Base-by-base conservation (phyloP, 2,113 vertebrate species). In the Megaleporinus macrocephalus region DNA sequence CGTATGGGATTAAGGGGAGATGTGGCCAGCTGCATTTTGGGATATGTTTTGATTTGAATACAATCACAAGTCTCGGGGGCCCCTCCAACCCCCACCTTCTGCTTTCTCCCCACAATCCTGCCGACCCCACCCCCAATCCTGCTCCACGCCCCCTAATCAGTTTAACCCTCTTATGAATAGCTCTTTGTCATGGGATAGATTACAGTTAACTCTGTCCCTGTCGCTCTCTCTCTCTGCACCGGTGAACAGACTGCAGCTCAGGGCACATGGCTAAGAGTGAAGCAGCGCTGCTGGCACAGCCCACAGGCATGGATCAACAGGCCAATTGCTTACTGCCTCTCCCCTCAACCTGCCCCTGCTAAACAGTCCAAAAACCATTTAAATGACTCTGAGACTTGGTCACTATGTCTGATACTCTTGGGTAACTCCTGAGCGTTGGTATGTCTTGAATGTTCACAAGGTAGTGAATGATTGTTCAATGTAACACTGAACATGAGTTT, bases 31-130 rank as follows among this genome's bases (percentile, higher is more conserved):
- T 92, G 93, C 93, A 95, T 93, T 92, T 87, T 94, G 93, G 93
- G 93, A 92, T 89, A 85, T 94, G 94, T 95, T 95, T 94, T 92
- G 90, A 94, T 94, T 95, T 94, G 93, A 95, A 94, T 92, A 93
- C 90, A 94, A 94, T 92, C 92, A 93, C 89, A 93, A 90, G 88
- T 93, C 91, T 89, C 75, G 89, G 78, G 85, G 55, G 86, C 83
- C 83, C n/a, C 61, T 0, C 68, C 55, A 20, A 15, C 59, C 69
- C 72, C 81, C 63, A 22, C 68, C 49, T 62, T 81, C 63, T 87
- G 86, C 69, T 65, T 78, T 75, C 87, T 87, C 88, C 92, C 76
- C 71, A 18, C 63, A 44, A 66, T 18, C 24, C 11, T 4, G 10
- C n/a, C 53, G 57, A 68, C 44, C 10, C 15, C 1, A 53, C 73